Conservation (phyloP, 1,140 invertebrate genomes). For the Neoseiulus cucumeris region DNA sequence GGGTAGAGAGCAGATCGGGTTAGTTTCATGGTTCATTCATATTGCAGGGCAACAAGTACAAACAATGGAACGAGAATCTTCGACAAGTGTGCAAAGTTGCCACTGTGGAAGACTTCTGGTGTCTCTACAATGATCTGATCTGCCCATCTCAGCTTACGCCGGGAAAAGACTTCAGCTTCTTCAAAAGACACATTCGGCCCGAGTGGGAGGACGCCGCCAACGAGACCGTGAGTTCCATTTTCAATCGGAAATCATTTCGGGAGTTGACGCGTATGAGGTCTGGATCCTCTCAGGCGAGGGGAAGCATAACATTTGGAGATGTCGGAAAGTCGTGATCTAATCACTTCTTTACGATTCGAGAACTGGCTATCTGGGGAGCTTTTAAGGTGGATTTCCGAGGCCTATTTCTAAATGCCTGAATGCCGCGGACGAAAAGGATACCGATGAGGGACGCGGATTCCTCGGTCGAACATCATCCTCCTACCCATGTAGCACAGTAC, state of each 20-base stretch:
- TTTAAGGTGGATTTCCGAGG: background rate
- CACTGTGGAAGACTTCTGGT: slow-evolving; percentile 1
- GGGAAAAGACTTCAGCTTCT: background rate
- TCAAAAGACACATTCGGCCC: slow-evolving; percentile 2
- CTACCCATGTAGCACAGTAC: background rate
- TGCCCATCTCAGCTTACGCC: background rate
- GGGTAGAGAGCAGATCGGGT: too few relatives aligned
- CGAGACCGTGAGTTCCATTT: background rate
- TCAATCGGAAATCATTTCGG: background rate
- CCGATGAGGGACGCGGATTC: too few relatives aligned
- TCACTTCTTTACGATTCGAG: background rate
- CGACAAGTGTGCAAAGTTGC: background rate
- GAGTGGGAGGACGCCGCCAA: background rate
- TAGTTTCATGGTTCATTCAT: too few relatives aligned
- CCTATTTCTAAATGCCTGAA: background rate
- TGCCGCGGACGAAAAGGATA: too few relatives aligned
- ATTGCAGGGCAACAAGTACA: background rate
- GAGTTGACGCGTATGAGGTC: background rate
- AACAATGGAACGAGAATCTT: background rate
- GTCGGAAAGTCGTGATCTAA: background rate
- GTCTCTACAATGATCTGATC: background rate
- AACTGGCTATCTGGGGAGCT: background rate
- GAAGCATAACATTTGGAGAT: background rate
- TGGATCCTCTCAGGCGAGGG: background rate
- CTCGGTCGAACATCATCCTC: too few relatives aligned